Percentiles rank a stretch among this genome's conserved stretches.
These are phyloP conservation scores for Amphibalanus amphitrite DNA, from an alignment of 1,140 invertebrate genomes.

Conservation along the genomic window DNA sequence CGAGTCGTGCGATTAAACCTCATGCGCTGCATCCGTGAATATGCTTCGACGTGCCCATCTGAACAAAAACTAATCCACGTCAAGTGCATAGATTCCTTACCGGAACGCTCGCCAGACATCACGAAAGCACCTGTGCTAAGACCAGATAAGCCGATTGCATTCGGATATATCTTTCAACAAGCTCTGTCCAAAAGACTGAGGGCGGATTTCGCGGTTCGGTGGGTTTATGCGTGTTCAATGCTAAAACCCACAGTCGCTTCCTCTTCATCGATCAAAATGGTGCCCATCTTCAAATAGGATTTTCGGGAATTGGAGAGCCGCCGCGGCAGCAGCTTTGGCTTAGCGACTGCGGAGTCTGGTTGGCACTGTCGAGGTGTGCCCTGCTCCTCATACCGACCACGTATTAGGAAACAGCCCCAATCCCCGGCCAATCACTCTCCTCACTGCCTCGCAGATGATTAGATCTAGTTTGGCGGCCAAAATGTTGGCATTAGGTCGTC, in stretches of 20 bases:
- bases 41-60: neutral
- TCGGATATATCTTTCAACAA: neutral
- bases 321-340: no score
- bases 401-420: neutral
- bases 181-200: neutral
- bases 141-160: neutral
- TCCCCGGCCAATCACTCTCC: neutral
- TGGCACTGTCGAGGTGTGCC: no score
- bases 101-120: neutral
- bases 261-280: neutral
- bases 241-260: neutral
- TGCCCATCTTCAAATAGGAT: neutral
- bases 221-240: neutral
- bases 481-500: neutral
- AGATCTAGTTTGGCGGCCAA: neutral
- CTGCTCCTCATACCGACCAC: neutral
- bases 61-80: neutral
- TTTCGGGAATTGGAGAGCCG: neutral
- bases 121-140: neutral
- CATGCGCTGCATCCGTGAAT: neutral
- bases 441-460: neutral
- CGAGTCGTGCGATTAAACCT: neutral
- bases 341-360: no score
- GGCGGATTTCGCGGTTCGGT: neutral
- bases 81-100: neutral